Evolutionary conservation across 2,113 vertebrate species (phyloP).

Genomic region (Phycodurus eques): DNA sequence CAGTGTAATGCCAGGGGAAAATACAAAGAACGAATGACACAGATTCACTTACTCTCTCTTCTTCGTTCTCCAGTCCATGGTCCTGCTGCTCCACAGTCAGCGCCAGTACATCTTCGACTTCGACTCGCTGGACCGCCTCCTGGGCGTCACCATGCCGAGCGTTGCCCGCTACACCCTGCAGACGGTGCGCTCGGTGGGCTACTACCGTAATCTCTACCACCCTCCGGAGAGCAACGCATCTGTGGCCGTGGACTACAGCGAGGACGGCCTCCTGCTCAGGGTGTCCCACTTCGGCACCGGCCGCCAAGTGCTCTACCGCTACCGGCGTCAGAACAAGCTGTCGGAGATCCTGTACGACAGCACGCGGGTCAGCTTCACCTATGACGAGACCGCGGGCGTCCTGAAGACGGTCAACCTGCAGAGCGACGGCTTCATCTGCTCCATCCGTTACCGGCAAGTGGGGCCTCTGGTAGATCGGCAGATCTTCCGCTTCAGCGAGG

Average conservation of each 20-base stretch:
- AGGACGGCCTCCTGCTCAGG: constrained; percentile 91
- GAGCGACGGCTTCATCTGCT: constrained; percentile 96
- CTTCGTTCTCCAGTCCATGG: constrained; percentile 84
- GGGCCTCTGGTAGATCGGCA: constrained; percentile 94
- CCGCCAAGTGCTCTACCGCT: constrained; percentile 89
- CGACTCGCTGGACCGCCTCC: constrained; percentile 88
- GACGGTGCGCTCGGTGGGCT: constrained; percentile 94
- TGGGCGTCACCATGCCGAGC: constrained; percentile 95
- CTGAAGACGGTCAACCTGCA: constrained; percentile 97
- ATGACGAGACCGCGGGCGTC: constrained; percentile 92
- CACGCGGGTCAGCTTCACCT: constrained; percentile 95
- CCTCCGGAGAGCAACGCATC: constrained; percentile 98
- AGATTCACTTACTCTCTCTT: constrained; percentile 23
- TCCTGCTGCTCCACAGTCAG: constrained; percentile 96
- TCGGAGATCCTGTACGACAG: constrained; percentile 95
- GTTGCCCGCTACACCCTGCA: constrained; percentile 97
- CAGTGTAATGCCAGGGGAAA: neutral
- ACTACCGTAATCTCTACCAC: constrained; percentile 96
- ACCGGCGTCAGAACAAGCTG: constrained; percentile 89
- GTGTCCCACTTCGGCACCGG: constrained; percentile 90
- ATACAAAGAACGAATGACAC: neutral
- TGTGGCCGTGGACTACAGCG: constrained; percentile 93
- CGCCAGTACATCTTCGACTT: constrained; percentile 98
- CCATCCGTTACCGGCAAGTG: constrained; percentile 94
- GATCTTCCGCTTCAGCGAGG: constrained; percentile 97